Evolutionary conservation across 2,797 vertebrate species (phyloP).

Genomic region (Chelonia mydas): DNA sequence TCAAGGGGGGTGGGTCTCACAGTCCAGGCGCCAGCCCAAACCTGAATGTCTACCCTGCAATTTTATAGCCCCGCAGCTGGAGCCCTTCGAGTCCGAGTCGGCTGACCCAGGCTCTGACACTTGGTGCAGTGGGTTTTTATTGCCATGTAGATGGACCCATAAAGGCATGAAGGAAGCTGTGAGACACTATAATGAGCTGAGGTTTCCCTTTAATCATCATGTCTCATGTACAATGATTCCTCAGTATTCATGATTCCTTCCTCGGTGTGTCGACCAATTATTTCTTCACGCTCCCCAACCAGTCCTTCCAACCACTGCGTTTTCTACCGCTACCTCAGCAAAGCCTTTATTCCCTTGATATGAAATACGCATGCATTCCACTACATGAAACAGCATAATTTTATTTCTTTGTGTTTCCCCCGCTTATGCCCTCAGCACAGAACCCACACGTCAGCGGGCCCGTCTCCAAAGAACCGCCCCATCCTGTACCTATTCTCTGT

Average conservation of each 20-base stretch:
- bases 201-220: neutral
- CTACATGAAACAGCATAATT: neutral
- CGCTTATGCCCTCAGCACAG: neutral
- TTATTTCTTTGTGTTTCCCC: neutral
- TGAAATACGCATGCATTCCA: neutral
- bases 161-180: neutral
- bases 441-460: neutral
- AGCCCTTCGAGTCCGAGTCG: neutral
- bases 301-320: neutral
- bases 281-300: neutral
- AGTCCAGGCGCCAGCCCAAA: neutral
- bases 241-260: neutral
- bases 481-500: neutral
- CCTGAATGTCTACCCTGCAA: neutral
- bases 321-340: neutral
- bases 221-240: neutral
- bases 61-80: too few species aligned
- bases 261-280: neutral
- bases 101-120: neutral
- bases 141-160: neutral
- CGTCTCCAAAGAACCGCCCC: neutral
- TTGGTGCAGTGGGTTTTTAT: neutral
- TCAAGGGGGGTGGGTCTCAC: neutral
- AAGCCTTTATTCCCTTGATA: neutral
- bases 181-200: neutral